phyloP scores from a whole-genome alignment of 1,140 invertebrate species.

The silkworm (Bombyx mori) region ASM3026992v2 NC_085124.1:10345001-10345500 shows the following conservation, averaged over 20 bases:
- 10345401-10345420: too few species aligned
- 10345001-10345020: too few species aligned
- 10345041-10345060: neutral
- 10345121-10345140: constrained; percentile 27
- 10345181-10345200: constrained; percentile 62
- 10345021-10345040: neutral
- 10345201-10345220: constrained; percentile 82
- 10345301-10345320: too few species aligned
- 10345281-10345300: constrained; percentile 60
- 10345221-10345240: constrained; percentile 80
- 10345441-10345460: too few species aligned
- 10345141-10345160: constrained; percentile 40
- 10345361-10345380: too few species aligned
- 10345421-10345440: too few species aligned
- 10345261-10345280: constrained; percentile 88
- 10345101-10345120: constrained; percentile 75
- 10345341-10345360: too few species aligned
- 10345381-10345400: too few species aligned
- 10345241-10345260: constrained; percentile 83
- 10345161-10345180: constrained; percentile 32
- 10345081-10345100: constrained; percentile 79
- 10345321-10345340: too few species aligned
- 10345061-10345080: constrained; percentile 73
- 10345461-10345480: too few species aligned
- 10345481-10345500: too few species aligned